phyloP scores from a whole-genome alignment of 2,797 vertebrate species.

The Prionace glauca region DNA sequence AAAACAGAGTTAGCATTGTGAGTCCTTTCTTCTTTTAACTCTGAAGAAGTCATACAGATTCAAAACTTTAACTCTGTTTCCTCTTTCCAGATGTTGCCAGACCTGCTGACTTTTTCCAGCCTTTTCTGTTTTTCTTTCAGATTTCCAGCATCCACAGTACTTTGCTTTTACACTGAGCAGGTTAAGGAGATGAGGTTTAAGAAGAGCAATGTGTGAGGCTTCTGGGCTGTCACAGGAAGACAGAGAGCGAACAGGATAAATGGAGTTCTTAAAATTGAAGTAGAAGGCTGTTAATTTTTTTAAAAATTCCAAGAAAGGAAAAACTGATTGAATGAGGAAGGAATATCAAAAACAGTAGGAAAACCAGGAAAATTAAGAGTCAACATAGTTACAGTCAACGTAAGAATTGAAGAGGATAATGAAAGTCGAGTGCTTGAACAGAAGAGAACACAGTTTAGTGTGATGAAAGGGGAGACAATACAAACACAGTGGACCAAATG shows the following conservation, averaged over 20 bases:
- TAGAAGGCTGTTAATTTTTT: not conserved
- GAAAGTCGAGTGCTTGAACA: not conserved
- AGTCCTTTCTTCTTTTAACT: no score
- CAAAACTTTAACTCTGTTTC: no score
- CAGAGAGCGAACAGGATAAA: not conserved
- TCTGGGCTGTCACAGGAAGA: not conserved
- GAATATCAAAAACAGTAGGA: not conserved
- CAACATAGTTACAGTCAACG: not conserved
- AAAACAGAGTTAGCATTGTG: no score
- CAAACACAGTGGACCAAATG: not conserved
- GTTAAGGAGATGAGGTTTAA: no score
- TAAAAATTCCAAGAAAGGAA: not conserved
- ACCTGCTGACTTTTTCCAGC: no score
- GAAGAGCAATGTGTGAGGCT: not conserved
- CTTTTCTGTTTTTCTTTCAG: no score
- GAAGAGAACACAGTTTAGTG: not conserved
- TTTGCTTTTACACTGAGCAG: no score
- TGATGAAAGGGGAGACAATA: not conserved
- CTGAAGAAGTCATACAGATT: no score
- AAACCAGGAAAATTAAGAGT: not conserved
- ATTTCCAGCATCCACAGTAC: no score
- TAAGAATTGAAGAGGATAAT: not conserved
- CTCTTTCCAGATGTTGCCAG: no score
- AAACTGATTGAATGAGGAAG: not conserved
- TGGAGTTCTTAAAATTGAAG: not conserved